Conservation (phyloP, 1,140 invertebrate genomes). For the Platyscapa corneri region DNA sequence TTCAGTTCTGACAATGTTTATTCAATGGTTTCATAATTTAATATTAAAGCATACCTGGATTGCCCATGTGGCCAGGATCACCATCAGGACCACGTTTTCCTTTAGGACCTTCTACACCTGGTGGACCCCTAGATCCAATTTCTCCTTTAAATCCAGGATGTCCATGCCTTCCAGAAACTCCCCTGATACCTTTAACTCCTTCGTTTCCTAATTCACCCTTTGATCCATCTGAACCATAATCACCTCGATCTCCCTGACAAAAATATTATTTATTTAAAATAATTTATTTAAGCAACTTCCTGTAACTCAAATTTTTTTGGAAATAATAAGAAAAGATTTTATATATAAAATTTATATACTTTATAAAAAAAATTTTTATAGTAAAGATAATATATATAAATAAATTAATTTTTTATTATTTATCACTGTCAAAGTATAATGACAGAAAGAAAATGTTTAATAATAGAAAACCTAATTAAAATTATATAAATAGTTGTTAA, state of each 20-base stretch:
- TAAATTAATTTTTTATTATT: too few species aligned
- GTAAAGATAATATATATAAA: too few species aligned
- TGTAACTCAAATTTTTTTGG: not conserved
- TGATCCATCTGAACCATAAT: conserved; percentile 68
- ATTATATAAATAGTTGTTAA: too few species aligned
- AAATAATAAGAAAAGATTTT: too few species aligned
- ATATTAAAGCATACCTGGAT: conserved; percentile 63
- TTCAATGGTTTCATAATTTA: not conserved
- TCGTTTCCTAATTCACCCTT: conserved; percentile 70
- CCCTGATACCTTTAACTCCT: conserved; percentile 68
- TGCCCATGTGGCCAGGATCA: conserved; percentile 76
- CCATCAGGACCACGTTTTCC: conserved; percentile 75
- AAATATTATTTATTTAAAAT: not conserved
- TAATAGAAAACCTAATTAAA: too few species aligned
- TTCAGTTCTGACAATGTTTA: too few species aligned
- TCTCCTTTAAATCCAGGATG: conserved; percentile 71
- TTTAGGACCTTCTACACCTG: conserved; percentile 67
- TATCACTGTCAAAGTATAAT: too few species aligned
- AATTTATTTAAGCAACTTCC: not conserved
- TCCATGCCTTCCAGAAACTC: conserved; percentile 69
- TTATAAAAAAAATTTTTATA: too few species aligned
- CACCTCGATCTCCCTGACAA: conserved; percentile 71
- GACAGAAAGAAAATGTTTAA: too few species aligned
- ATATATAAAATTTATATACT: too few species aligned
- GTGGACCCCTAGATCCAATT: conserved; percentile 67